Evolutionary conservation across 2,888 invertebrate species (phyloP).

Genomic region (Metellina segmentata): DNA sequence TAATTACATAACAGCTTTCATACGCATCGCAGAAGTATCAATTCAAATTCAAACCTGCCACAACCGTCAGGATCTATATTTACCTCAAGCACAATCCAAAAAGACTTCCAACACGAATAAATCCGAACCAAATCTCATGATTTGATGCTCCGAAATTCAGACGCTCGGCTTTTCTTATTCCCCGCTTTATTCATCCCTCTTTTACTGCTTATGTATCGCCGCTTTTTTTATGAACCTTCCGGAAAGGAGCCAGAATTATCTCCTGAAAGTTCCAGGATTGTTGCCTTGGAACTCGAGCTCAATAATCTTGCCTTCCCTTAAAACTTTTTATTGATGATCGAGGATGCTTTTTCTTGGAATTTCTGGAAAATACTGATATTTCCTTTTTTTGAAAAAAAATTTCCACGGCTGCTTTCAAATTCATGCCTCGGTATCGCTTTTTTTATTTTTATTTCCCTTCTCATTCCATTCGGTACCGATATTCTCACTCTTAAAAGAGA

Average conservation of each 20-base stretch:
- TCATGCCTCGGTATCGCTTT: background rate
- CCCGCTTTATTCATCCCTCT: background rate
- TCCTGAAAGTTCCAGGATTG: background rate
- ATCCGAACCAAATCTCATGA: background rate
- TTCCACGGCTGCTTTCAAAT: background rate
- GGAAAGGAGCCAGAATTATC: background rate
- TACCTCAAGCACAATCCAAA: background rate
- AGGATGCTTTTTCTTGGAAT: background rate
- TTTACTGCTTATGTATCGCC: background rate
- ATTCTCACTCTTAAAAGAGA: background rate
- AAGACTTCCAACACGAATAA: background rate
- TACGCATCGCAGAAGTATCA: background rate
- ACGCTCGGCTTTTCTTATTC: background rate
- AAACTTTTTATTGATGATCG: background rate
- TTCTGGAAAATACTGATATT: background rate
- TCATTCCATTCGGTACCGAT: background rate
- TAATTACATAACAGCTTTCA: too few relatives aligned
- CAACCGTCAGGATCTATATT: background rate
- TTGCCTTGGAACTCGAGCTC: background rate
- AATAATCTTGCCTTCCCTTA: background rate
- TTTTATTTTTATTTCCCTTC: background rate
- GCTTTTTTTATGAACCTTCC: background rate
- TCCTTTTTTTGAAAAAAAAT: background rate
- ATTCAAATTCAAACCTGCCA: background rate
- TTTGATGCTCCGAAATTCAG: background rate